Conservation (phyloP, 2,113 vertebrate genomes). For the Podiceps cristatus region DNA sequence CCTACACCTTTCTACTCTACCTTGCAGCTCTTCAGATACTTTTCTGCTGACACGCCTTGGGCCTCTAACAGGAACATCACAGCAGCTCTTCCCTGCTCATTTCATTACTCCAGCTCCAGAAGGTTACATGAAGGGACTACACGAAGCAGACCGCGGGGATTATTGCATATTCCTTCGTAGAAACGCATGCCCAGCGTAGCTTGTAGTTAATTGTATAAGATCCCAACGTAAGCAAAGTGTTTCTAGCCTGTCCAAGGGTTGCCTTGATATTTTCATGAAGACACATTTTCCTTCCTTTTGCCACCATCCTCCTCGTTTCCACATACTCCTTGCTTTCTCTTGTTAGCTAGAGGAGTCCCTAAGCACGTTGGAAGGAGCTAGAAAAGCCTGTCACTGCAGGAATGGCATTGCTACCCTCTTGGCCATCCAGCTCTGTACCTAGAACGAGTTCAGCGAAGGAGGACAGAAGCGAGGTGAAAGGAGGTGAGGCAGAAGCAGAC, state of each 20-base stretch:
- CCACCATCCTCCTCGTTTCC: not conserved
- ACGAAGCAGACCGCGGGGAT: not conserved
- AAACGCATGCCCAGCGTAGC: accelerated
- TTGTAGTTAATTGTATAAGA: not conserved
- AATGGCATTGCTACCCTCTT: not conserved
- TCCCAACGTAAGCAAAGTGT: not conserved
- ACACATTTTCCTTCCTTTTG: not conserved
- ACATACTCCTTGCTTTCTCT: not conserved
- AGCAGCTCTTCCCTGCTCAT: not conserved
- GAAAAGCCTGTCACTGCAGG: not conserved
- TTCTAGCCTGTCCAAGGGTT: not conserved
- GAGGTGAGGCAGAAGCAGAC: conserved; percentile 31
- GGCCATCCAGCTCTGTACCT: not conserved
- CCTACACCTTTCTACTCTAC: too few species aligned
- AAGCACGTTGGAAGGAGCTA: not conserved
- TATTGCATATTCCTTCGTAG: not conserved
- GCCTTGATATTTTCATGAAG: not conserved
- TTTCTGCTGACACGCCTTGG: not conserved
- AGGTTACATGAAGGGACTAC: accelerated
- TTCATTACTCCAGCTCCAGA: not conserved
- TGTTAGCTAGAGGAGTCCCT: accelerated
- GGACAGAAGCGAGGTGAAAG: not conserved
- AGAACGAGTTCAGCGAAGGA: not conserved
- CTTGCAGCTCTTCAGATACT: not conserved
- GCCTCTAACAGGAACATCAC: not conserved